phyloP scores from a whole-genome alignment of 2,888 invertebrate species.

The Drosophila eohydei region DNA sequence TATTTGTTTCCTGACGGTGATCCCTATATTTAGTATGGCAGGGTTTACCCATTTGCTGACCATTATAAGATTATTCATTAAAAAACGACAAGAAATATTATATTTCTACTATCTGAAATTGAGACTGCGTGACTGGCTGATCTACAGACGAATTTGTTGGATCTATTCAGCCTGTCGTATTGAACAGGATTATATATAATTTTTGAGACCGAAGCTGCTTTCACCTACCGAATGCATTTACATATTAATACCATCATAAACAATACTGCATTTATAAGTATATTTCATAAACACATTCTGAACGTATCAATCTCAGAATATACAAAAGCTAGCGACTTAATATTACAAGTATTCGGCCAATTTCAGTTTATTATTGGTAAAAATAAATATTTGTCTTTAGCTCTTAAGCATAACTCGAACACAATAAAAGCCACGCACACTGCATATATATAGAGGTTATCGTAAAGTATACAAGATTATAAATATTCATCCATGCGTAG shows the following conservation, averaged over 20 bases:
- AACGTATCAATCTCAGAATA: background rate
- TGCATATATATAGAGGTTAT: background rate
- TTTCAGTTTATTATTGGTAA: background rate
- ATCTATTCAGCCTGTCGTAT: too few species aligned
- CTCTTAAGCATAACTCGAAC: slow-evolving; percentile 1
- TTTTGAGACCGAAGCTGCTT: too few species aligned
- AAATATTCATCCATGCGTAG: slow-evolving; percentile 1
- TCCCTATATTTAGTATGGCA: background rate
- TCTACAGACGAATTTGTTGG: too few species aligned
- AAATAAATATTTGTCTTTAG: background rate
- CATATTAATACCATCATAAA: background rate
- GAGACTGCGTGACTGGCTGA: too few species aligned
- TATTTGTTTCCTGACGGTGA: background rate
- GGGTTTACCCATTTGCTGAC: too few species aligned
- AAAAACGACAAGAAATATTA: too few species aligned
- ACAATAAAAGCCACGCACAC: background rate
- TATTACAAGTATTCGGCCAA: background rate
- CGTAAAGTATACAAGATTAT: background rate
- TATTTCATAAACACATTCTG: background rate
- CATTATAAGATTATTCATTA: too few species aligned
- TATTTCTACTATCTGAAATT: too few species aligned
- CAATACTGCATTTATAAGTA: background rate
- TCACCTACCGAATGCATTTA: too few species aligned
- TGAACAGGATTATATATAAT: too few species aligned
- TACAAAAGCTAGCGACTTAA: background rate